Evolutionary conservation across 2,113 vertebrate species (phyloP), one percentile per base, ranked within the genome.

Genomic region (Syngnathus scovelli): DNA sequence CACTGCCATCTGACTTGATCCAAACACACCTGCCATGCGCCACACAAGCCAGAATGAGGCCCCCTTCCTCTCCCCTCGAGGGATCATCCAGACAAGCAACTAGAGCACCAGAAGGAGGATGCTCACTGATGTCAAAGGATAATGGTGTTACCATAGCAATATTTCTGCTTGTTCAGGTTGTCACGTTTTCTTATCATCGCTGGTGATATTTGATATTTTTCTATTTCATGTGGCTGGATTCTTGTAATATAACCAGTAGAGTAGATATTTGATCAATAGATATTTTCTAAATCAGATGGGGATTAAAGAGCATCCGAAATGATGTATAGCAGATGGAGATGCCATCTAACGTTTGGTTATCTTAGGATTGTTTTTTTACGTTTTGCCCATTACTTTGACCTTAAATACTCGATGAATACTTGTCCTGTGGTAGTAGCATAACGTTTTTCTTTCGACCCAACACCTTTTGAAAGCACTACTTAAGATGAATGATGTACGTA

Each of bases 1-100:
- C 86, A 99, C 95, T 1, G 96, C 96, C 80, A 98, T 98, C 85
- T 99, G 91, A 98, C 83, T 74, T 36, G 72, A 66, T 37, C 75
- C 51, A 73, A 44, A 75, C 54, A 76, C 77, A 80, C 72, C 78
- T 70, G 21, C 7, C 61, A 62, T 73, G 63, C 76, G 71, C 84
- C 83, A 80, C 70, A 75, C 69, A 78, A 71, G 64, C 71, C 78
- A 46, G 18, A 66, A 60, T 75, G 16, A 80, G 68, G 68, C 74
- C 27, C 77, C 27, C 60, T 78, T 61, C 83, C 64, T 84, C 72
- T 41, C 37, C 69, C 72, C 16, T 68, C 16, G 59, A 68, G 75
- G 58, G 60, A 69, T 39, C 4, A 37, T 68, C 73, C 61, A 71
- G 74, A 70, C 75, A 80, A 78, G 74, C 68, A 68, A 67, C 78